Evolutionary conservation across 2,888 invertebrate genomes (phyloP), one percentile per base, ranked within the genome.

Genomic region (Abscondita cerata): DNA sequence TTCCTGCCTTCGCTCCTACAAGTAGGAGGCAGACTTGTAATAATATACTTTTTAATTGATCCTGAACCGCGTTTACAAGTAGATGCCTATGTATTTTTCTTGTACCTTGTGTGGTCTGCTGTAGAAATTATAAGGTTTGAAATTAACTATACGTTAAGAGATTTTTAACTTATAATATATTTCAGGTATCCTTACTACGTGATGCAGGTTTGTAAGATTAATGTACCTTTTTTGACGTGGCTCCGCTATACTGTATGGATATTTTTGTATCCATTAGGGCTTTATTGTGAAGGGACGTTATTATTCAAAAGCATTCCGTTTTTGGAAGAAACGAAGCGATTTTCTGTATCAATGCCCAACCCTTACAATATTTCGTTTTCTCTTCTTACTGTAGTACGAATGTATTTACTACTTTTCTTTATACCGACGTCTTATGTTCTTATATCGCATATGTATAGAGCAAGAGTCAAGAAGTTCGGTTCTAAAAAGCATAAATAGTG

Each of bases 171-270:
- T 20, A 33, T 20, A 5, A 15, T 8, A 33, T 57, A 52, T 66
- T 46, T 81, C 83, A 94, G 96, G 72, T 98, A 97, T 82, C 96
- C 96, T 0, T 98, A 90, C 81, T 98, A 98, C 81, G 89, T 96
- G 75, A 83, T 90, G 0, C 90, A 92, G 73, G 81, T 93, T 0
- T 86, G 93, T 73, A 89, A 92, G 59, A 87, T 86, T 19, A 88
- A 93, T 61, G 83, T 92, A 31, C 84, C 86, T 46, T 73, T 92
- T 1, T 79, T 98, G 6, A 96, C 95, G 0, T 98, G 97, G 97
- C 81, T 98, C 1, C 86, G 98, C 12, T 97, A 98, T 79, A 91
- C 93, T 0, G 84, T 95, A 57, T 98, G 97, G 97, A 93, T 98
- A 68, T 89, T 94, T 0, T 83, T 97, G 0, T 98, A 97, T 80